Evolutionary conservation across 2,888 invertebrate genomes (phyloP), one percentile per base, ranked within the genome.

Genomic region (Arge pagana): DNA sequence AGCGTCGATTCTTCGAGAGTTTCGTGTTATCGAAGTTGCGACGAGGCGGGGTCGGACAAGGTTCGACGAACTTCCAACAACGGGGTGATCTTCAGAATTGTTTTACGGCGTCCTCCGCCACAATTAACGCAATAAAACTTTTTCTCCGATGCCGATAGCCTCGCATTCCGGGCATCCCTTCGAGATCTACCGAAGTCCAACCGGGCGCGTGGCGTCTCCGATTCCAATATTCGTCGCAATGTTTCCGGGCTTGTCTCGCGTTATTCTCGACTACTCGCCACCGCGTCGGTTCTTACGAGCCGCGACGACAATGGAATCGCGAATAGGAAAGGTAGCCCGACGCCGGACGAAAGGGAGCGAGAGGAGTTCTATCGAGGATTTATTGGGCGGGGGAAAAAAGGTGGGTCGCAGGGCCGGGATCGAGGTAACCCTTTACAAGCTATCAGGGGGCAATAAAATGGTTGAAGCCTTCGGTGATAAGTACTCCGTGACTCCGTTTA

Each of bases 361-460:
- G 28, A n/a, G 28, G 28, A 7, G 28, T 28, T 10, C 7, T 8
- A 28, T 28, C 52, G 52, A 51, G 45, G 50, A 48, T 43, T 51
- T 31, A 13, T 3, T n/a, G n/a, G n/a, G n/a, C n/a, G n/a, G n/a
- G n/a, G n/a, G n/a, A n/a, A n/a, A n/a, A n/a, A n/a, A n/a, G n/a
- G n/a, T n/a, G 18, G 37, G 16, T 37, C 42, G 30, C n/a, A n/a
- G n/a, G n/a, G n/a, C n/a, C n/a, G n/a, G n/a, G n/a, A n/a, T n/a
- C n/a, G n/a, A n/a, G 39, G 50, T 49, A 60, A 59, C 57, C 60
- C 60, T 60, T 62, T 59, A 57, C 54, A 60, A 53, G 56, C 61
- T 60, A 60, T 60, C 56, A 58, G 59, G 59, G 59, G 58, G 56
- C 57, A 60, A 60, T 62, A 62, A 62, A 59, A 57, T 55, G 57